Percentiles rank a stretch among this genome's conserved stretches.
phyloP scores from a whole-genome alignment of 2,888 invertebrate genomes.

The Epinotia brunnichana region DNA sequence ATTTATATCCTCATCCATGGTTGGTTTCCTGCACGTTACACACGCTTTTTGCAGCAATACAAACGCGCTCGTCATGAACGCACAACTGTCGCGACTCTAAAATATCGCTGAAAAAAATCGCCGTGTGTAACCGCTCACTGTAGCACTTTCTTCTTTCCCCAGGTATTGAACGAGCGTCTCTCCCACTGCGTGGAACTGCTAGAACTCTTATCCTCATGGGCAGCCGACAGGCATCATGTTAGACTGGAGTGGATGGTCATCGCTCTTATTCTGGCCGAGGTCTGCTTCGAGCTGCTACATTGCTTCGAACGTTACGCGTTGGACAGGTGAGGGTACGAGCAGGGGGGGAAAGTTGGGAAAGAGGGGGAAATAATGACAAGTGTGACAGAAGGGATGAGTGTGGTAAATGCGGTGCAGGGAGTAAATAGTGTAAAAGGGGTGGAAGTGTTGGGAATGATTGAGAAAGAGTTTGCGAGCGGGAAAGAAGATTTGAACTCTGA shows the following conservation, averaged over 20 bases:
- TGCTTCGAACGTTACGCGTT: constrained; percentile 85
- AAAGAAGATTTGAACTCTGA: not conserved
- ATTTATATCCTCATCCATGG: no score
- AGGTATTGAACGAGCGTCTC: constrained; percentile 98
- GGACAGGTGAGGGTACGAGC: constrained; percentile 36
- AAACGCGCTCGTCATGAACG: no score
- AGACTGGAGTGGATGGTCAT: constrained; percentile 99
- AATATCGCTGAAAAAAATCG: no score
- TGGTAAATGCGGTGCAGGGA: not conserved
- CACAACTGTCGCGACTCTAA: no score
- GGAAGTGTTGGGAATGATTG: not conserved
- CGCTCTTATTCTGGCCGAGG: constrained; percentile 96
- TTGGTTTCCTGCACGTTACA: no score
- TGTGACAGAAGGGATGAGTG: not conserved
- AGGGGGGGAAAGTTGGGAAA: constrained; percentile 24
- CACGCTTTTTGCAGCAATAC: no score
- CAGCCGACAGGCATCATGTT: constrained; percentile 96
- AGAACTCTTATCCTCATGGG: constrained; percentile 93
- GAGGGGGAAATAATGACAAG: constrained; percentile 27
- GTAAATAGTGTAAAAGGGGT: not conserved
- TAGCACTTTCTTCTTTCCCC: constrained; percentile 34
- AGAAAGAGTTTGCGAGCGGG: not conserved
- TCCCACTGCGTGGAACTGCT: constrained; percentile 97
- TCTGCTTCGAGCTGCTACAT: constrained; percentile 92
- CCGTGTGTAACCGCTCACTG: no score